Percentiles rank a stretch among this genome's conserved stretches.
These are phyloP conservation scores for Discoglossus pictus DNA, from an alignment of 2,797 vertebrate genomes.

Conservation along the genomic window DNA sequence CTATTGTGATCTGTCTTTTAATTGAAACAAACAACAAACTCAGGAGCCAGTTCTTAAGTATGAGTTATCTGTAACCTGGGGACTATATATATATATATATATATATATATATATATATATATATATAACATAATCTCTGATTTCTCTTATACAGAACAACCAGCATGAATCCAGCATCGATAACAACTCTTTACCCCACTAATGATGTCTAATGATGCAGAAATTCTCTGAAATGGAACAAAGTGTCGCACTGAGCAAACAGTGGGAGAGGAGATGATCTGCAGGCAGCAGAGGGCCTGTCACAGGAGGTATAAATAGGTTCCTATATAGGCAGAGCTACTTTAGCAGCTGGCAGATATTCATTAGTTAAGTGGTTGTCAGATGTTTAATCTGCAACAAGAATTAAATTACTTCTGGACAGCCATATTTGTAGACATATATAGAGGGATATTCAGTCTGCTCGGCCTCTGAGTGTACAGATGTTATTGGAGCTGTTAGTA, in stretches of 20 bases:
- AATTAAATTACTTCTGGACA: too few relatives aligned
- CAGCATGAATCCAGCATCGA: neutral
- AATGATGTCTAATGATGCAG: neutral
- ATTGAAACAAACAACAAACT: too few relatives aligned
- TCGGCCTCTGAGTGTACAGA: too few relatives aligned
- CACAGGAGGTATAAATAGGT: neutral
- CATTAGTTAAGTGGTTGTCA: neutral
- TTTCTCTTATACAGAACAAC: neutral
- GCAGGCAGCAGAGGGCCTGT: neutral
- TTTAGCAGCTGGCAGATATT: neutral
- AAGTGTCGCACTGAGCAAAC: neutral
- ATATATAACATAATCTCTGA: too few relatives aligned
- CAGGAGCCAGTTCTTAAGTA: too few relatives aligned
- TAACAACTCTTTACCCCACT: neutral
- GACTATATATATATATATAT: too few relatives aligned
- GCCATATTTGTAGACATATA: too few relatives aligned
- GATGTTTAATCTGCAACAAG: neutral
- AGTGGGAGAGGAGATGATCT: neutral
- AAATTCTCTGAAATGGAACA: neutral
- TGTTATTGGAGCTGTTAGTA: too few relatives aligned
- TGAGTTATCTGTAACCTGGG: too few relatives aligned
- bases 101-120: too few relatives aligned
- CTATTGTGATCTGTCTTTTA: too few relatives aligned
- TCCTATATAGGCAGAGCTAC: neutral
- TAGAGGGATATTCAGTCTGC: too few relatives aligned